phyloP scores from a whole-genome alignment of 2,113 vertebrate species.

The Ophthalmolycus amberensis region DNA sequence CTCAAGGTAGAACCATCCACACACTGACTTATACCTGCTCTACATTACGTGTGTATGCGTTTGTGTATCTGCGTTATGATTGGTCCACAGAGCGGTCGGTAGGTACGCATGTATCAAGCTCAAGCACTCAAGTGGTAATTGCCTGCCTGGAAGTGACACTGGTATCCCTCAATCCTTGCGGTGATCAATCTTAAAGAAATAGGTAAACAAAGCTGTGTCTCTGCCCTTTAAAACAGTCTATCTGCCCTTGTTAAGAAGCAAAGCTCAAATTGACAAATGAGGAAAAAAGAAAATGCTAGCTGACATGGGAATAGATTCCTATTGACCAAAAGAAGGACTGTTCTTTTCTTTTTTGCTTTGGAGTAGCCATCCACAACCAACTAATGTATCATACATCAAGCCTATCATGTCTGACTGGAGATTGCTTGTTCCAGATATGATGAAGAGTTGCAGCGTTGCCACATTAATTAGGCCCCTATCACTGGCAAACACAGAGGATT shows the following conservation, averaged over 20 bases:
- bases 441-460: slow-evolving; percentile 62
- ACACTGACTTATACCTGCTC: slow-evolving; percentile 40
- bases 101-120: slow-evolving; percentile 38
- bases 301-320: slow-evolving; percentile 43
- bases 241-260: slow-evolving; percentile 68
- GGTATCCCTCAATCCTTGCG: slow-evolving; percentile 66
- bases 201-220: slow-evolving; percentile 67
- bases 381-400: slow-evolving; percentile 48
- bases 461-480: slow-evolving; percentile 74
- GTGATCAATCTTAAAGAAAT: slow-evolving; percentile 71
- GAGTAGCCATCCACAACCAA: slow-evolving; percentile 33
- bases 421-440: slow-evolving; percentile 74
- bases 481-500: slow-evolving; percentile 50
- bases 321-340: slow-evolving; percentile 40
- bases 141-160: slow-evolving; percentile 66
- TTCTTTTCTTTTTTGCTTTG: slow-evolving; percentile 17
- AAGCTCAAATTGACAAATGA: slow-evolving; percentile 55
- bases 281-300: slow-evolving; percentile 25
- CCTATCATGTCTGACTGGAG: slow-evolving; percentile 62
- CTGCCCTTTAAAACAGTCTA: slow-evolving; percentile 64
- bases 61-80: slow-evolving; percentile 27
- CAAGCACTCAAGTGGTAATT: slow-evolving; percentile 50
- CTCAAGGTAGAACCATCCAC: slow-evolving; percentile 49
- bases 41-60: slow-evolving; percentile 34
- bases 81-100: slow-evolving; percentile 32